These are phyloP conservation scores for Dryobates pubescens DNA, from an alignment of 2,797 vertebrate species.

Conservation along the genomic window DNA sequence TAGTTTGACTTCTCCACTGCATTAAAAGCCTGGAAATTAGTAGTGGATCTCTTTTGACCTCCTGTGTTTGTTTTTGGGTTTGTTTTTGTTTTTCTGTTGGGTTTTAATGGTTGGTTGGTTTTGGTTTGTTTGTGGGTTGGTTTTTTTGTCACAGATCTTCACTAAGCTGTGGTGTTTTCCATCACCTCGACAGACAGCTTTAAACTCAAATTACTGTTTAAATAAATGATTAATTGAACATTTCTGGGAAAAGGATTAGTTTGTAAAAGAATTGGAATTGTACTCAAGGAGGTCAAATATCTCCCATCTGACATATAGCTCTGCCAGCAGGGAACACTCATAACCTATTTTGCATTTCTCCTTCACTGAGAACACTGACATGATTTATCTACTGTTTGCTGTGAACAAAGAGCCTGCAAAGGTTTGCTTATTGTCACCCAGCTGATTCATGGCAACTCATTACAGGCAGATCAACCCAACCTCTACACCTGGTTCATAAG, in stretches of 20 bases:
- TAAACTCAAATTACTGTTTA: neutral
- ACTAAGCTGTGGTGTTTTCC: neutral
- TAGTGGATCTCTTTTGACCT: neutral
- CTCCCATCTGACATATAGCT: neutral
- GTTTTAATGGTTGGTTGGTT: neutral
- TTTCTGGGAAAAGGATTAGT: neutral
- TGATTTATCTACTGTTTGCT: conserved; percentile 25
- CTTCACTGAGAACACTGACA: neutral
- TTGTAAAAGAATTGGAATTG: neutral
- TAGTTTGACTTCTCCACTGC: neutral
- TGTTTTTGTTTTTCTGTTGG: too few species aligned
- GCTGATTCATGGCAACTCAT: neutral
- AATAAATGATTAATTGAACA: neutral
- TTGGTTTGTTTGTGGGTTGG: too few species aligned
- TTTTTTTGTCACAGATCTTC: neutral
- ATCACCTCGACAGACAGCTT: neutral
- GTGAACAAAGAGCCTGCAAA: neutral
- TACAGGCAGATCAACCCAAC: neutral
- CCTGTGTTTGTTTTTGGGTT: too few species aligned
- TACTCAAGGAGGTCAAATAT: neutral
- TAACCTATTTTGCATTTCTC: conserved; percentile 2
- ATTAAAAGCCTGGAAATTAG: neutral
- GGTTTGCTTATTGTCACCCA: neutral
- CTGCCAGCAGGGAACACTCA: neutral
- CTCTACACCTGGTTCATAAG: neutral